Conservation (phyloP, 1,140 invertebrate species). For the Polyergus mexicanus region DNA sequence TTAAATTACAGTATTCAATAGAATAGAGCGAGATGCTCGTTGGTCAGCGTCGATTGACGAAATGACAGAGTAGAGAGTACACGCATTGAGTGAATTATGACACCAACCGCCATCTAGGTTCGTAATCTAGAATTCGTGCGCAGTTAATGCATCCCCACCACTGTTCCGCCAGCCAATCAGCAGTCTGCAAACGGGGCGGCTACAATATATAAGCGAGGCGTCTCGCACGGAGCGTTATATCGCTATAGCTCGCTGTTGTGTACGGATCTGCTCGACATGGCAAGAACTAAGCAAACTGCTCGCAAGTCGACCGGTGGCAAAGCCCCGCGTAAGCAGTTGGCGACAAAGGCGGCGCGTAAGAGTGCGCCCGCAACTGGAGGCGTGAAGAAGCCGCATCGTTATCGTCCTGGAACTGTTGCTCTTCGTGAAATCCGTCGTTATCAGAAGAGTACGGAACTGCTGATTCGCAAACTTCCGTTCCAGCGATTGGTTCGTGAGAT, state of each 20-base stretch:
- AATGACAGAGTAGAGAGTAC: no score
- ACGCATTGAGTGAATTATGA: no score
- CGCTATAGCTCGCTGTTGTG: no score
- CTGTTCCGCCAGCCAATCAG: conserved; percentile 26
- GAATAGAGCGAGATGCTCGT: no score
- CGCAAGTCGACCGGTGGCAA: conserved; percentile 81
- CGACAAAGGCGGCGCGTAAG: conserved; percentile 91
- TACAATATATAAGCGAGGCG: conserved; percentile 3
- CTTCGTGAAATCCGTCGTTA: conserved; percentile 74
- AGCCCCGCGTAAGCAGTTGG: conserved; percentile 92
- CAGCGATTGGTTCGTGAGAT: conserved; percentile 74
- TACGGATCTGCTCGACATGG: conserved; percentile 7
- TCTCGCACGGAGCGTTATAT: fast-evolving
- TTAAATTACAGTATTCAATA: no score
- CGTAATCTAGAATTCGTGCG: neutral
- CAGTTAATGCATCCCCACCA: neutral
- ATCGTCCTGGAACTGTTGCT: conserved; percentile 71
- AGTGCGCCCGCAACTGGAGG: conserved; percentile 93
- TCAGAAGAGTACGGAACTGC: conserved; percentile 70
- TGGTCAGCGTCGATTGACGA: no score
- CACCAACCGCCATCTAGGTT: no score
- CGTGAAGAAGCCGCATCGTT: conserved; percentile 91
- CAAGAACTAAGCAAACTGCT: conserved; percentile 73
- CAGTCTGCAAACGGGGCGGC: no score
- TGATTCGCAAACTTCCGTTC: conserved; percentile 71